Base-by-base conservation (phyloP, 2,888 invertebrate species). In the Philonicus albiceps region DNA sequence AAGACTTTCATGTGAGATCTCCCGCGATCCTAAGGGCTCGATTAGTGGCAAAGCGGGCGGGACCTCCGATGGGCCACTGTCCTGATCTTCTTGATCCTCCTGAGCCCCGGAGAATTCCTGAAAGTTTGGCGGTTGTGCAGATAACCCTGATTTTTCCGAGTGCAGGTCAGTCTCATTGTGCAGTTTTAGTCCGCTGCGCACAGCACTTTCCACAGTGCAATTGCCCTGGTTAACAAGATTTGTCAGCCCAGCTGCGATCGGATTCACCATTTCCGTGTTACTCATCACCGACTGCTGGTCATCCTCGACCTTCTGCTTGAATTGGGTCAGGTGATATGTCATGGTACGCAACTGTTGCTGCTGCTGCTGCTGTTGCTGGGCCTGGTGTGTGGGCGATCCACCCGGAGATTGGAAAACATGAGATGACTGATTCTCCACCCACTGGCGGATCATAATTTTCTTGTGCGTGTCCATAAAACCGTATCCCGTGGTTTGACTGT, bases 381-480 rank as follows among this genome's bases (percentile, higher is more conserved):
- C 87, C 85, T 88, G 88, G 74, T 90, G 90, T 4, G 90, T 90
- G n/a, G 92, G 91, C 16, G 94, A 93, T 88, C 92, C 94, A 89
- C 94, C 94, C 1, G 94, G 94, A 90, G 95, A 94, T 90, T 96
- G 95, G 90, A 92, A 91, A 89, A 97, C 96, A 93, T 97, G 96
- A 22, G 95, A 95, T 0, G 96, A 96, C 92, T 97, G 97, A 90
- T 97, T 97, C 92, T 97, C 97, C 1, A 98, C 97, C 98, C 98
- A 98, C 90, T 97, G 96, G 78, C 97, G 93, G 84, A 98, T 98
- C 98, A 98, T 98, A 89, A 96, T 96, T 91, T 97, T 97, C 91
- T 98, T 98, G 90, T 97, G 97, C 89, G 94, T 96, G 90, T 98
- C 98, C 97, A 98, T 97, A 90, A 96, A 97, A 0, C 98, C 96